Evolutionary conservation across 1,140 invertebrate genomes (phyloP).

Genomic region (Globodera rostochiensis): DNA sequence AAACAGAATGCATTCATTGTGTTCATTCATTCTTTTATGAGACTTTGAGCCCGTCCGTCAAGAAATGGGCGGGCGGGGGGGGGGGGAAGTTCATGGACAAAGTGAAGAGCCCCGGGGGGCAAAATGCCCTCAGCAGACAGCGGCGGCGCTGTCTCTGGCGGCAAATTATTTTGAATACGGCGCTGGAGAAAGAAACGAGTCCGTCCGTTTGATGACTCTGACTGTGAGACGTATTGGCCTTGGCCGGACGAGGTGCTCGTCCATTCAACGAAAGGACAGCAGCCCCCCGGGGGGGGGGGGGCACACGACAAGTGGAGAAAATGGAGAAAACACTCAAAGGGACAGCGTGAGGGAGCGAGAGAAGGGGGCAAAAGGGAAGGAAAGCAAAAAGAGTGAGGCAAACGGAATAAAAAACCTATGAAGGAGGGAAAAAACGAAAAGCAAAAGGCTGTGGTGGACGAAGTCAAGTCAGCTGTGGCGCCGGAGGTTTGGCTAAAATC

Average conservation of each 20-base stretch:
- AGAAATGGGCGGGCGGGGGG: neutral
- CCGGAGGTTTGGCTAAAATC: neutral
- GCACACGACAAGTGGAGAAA: neutral
- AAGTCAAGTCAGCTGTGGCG: neutral
- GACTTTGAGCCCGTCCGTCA: neutral
- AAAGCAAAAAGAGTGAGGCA: neutral
- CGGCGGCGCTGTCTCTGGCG: too few relatives aligned
- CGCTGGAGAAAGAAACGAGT: neutral
- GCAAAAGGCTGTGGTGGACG: neutral
- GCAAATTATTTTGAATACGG: neutral
- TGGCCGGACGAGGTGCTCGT: neutral
- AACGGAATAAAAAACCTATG: neutral
- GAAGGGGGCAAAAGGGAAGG: neutral
- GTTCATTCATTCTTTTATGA: neutral
- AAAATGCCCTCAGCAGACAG: neutral
- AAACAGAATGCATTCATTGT: neutral
- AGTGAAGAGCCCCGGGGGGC: neutral
- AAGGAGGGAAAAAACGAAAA: neutral
- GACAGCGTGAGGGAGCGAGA: neutral
- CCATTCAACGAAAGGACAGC: neutral
- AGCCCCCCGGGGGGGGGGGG: too few relatives aligned
- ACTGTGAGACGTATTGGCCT: neutral
- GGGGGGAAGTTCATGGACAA: neutral
- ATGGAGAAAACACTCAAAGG: neutral
- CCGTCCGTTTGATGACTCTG: neutral